Base-by-base conservation (phyloP, 2,113 vertebrate species). In the Pardalotus punctatus region DNA sequence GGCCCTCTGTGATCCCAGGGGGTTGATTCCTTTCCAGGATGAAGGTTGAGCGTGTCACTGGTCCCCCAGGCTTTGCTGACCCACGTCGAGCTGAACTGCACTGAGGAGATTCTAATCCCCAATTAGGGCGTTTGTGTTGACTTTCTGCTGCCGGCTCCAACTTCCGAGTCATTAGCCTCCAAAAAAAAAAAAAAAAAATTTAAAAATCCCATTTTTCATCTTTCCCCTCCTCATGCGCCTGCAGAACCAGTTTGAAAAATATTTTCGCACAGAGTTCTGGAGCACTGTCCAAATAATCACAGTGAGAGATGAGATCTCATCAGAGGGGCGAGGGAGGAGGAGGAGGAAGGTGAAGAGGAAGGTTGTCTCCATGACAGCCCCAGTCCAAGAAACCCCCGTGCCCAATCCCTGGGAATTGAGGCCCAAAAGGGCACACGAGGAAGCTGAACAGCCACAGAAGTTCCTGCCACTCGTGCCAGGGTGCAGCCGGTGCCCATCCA, bases 401-500 rank as follows among this genome's bases (percentile, higher is more conserved):
- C 27, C 36, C 35, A 24, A 31, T 12, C 14, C 23, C 9, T 0
- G 35, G 5, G 33, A 19, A 11, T 9, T 1, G 17, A 40, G 21
- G 18, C 4, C 71, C 81, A 6, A 45, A 54, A 17, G 15, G 8
- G 35, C 60, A 35, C 54, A 13, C 1, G 2, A 40, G 6, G 40
- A 28, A 57, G 40, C 24, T n/a, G 6, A 61, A 88, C 50, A 13
- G 48, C 38, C 3, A 0, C 74, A 1, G 7, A 1, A 38, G 60
- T 42, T 78, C 27, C 72, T 10, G 43, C 23, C 3, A 11, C 47
- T 64, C 1, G 1, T 2, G 4, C 72, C 3, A 0, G 71, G 6
- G 45, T 2, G 24, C 73, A 27, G n/a, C 28, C 4, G 2, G 3
- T 0, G 14, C n/a, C 33, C 31, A 5, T 7, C 35, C 4, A 0